These are phyloP conservation scores for Scaptomyza parva DNA, from an alignment of 2,888 invertebrate genomes.

Conservation along the genomic window DNA sequence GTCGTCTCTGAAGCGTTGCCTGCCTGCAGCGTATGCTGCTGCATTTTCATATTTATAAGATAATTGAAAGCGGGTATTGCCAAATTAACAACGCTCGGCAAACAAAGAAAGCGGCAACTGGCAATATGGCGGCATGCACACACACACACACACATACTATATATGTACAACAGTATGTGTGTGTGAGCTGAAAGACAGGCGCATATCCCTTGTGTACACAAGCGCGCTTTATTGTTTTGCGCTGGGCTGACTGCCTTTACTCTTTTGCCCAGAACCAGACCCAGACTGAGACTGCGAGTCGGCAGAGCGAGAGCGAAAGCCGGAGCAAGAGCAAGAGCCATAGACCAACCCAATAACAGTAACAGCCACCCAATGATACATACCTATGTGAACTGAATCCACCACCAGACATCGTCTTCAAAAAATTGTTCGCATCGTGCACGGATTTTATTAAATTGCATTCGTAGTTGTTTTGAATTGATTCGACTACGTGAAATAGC, in stretches of 20 bases:
- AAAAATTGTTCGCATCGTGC: conserved; percentile 72
- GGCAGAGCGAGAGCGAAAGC: conserved; percentile 12
- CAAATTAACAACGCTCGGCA: conserved; percentile 83
- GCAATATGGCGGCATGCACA: conserved; percentile 67
- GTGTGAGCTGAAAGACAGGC: conserved; percentile 67
- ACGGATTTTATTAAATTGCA: conserved; percentile 84
- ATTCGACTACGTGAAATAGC: conserved; percentile 74
- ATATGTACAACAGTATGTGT: conserved; percentile 5
- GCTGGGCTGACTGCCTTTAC: conserved; percentile 61
- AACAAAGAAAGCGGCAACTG: conserved; percentile 72
- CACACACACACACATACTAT: conserved; percentile 29
- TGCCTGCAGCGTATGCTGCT: conserved; percentile 74
- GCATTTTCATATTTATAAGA: conserved; percentile 84
- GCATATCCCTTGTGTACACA: conserved; percentile 83
- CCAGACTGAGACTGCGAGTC: conserved; percentile 4
- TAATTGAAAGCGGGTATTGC: conserved; percentile 84
- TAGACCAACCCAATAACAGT: conserved; percentile 9
- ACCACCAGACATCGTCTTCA: conserved; percentile 58
- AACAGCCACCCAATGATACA: conserved; percentile 56
- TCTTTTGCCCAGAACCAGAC: conserved; percentile 54
- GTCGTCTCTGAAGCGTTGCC: conserved; percentile 46
- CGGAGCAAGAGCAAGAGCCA: conserved; percentile 3
- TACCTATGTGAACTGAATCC: conserved; percentile 45
- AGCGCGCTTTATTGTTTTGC: conserved; percentile 82
- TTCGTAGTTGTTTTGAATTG: conserved; percentile 83